These are phyloP conservation scores for Polyergus mexicanus DNA, from an alignment of 1,140 invertebrate genomes.

Conservation along the genomic window DNA sequence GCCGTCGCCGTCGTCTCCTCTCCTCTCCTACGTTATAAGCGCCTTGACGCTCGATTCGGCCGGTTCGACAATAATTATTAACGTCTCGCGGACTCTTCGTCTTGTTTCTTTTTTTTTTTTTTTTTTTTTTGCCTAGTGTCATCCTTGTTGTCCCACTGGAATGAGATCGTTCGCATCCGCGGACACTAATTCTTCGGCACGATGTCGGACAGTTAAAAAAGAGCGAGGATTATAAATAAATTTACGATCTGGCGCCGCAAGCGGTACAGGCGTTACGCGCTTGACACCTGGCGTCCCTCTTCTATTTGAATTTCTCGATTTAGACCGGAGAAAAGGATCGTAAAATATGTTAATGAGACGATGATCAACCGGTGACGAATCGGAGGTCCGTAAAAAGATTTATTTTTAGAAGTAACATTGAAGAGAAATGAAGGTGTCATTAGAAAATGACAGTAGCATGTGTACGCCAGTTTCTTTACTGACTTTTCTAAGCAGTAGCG, in stretches of 20 bases:
- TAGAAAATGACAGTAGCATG: neutral
- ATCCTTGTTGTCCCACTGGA: constrained; percentile 46
- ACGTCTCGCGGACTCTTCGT: constrained; percentile 64
- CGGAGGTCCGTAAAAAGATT: neutral
- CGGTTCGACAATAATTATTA: constrained; percentile 76
- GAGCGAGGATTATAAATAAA: constrained; percentile 74
- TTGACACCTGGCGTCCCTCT: constrained; percentile 52
- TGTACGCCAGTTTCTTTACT: neutral
- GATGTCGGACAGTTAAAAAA: constrained; percentile 51
- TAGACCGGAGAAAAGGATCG: neutral
- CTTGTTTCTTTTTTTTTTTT: no score
- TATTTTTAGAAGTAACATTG: neutral
- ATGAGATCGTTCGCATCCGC: constrained; percentile 26
- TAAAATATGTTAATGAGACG: constrained; percentile 39
- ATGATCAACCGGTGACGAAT: constrained; percentile 39
- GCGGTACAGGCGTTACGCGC: constrained; percentile 5
- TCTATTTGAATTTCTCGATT: constrained; percentile 10
- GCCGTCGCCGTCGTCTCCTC: neutral
- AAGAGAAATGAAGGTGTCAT: neutral
- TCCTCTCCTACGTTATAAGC: neutral
- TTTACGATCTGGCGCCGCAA: constrained; percentile 39
- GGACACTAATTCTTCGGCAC: constrained; percentile 66
- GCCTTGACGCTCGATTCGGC: constrained; percentile 36
- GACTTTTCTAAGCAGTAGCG: neutral
- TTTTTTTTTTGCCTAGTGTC: constrained; percentile 62